Evolutionary conservation across 2,797 vertebrate species (phyloP).

Genomic region (Heterohyrax brucei): DNA sequence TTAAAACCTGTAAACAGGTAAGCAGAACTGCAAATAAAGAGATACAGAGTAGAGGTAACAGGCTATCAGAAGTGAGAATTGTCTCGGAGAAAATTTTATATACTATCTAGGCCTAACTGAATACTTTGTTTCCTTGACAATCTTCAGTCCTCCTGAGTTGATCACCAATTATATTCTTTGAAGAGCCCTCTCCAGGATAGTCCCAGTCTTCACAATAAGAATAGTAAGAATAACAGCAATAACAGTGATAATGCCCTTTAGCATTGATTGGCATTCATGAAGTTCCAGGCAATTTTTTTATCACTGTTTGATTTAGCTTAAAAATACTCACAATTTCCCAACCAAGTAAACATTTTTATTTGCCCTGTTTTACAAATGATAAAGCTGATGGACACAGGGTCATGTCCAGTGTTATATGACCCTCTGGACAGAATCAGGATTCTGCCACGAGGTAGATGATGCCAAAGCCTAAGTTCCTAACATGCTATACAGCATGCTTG

Average conservation of each 20-base stretch:
- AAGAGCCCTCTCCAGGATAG: neutral
- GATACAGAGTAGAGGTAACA: neutral
- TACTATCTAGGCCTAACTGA: neutral
- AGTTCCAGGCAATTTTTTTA: neutral
- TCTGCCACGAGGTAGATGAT: neutral
- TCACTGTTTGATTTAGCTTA: neutral
- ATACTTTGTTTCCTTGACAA: neutral
- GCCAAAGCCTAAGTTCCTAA: neutral
- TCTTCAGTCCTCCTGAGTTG: neutral
- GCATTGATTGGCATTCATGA: neutral
- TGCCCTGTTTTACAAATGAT: neutral
- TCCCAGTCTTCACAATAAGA: neutral
- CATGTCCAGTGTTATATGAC: neutral
- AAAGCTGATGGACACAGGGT: neutral
- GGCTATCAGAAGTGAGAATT: neutral
- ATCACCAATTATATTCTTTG: neutral
- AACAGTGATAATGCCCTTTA: neutral
- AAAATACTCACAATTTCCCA: neutral
- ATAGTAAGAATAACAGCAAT: neutral
- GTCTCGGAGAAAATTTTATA: neutral
- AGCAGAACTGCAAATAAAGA: neutral
- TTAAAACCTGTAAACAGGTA: neutral
- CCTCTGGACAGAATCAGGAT: neutral
- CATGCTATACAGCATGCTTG: neutral
- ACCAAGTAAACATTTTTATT: neutral